Evolutionary conservation across 2,888 invertebrate species (phyloP).

Genomic region (Limnephilus marmoratus): DNA sequence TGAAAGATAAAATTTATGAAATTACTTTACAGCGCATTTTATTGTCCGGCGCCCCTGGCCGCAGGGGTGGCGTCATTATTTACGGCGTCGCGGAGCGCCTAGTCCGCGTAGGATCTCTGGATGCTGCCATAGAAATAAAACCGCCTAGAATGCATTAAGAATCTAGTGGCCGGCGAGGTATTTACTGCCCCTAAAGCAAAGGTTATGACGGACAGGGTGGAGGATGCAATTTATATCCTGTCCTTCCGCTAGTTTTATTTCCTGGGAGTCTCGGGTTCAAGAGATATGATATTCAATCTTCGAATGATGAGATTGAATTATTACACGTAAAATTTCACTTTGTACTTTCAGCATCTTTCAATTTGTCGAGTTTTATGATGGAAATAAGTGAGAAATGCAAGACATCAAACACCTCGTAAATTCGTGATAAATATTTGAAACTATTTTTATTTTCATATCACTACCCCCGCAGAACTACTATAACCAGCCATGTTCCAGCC

Average conservation of each 20-base stretch:
- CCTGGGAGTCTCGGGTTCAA: background rate
- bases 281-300: background rate
- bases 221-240: constrained; percentile 16
- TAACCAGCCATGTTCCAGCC: background rate
- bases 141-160: constrained; percentile 45
- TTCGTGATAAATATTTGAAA: background rate
- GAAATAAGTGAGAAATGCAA: too few relatives aligned
- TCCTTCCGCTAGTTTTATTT: constrained; percentile 15
- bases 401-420: background rate
- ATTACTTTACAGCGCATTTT: constrained; percentile 39
- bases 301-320: background rate
- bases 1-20: constrained; percentile 26
- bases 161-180: constrained; percentile 38
- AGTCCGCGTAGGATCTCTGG: constrained; percentile 21
- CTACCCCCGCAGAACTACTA: background rate
- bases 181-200: constrained; percentile 39
- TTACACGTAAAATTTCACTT: background rate
- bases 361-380: background rate
- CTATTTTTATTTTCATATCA: background rate
- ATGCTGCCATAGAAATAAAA: constrained; percentile 29
- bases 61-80: constrained; percentile 54
- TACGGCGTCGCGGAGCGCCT: constrained; percentile 54
- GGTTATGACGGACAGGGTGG: constrained; percentile 33
- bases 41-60: constrained; percentile 39
- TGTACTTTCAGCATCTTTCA: background rate